Percentiles rank a stretch among this genome's conserved stretches.
Conservation (phyloP, 2,797 vertebrate species). For the Eulemur mongoz region DNA sequence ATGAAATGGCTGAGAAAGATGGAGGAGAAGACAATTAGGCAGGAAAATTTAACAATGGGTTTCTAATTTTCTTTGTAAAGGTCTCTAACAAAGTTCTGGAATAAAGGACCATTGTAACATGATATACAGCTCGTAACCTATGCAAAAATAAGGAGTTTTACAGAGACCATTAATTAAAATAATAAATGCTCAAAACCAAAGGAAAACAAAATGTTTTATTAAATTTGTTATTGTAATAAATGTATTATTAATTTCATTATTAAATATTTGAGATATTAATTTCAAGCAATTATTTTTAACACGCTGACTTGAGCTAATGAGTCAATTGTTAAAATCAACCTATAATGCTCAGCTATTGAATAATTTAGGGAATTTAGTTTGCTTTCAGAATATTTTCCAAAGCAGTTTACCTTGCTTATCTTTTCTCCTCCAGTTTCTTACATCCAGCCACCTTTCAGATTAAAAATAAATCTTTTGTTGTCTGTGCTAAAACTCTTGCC, state of each 20-base stretch:
- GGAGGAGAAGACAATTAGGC: neutral
- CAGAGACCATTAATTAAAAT: neutral
- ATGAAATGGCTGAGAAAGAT: neutral
- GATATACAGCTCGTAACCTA: neutral
- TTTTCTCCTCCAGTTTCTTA: neutral
- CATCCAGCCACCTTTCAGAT: neutral
- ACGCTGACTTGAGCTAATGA: neutral
- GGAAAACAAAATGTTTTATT: constrained; percentile 22
- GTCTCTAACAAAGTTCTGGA: neutral
- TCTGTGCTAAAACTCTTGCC: constrained; percentile 29
- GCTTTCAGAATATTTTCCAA: constrained; percentile 43
- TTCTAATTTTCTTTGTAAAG: neutral
- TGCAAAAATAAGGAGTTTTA: neutral
- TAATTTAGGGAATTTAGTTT: neutral
- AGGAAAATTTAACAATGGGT: neutral
- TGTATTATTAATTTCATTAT: neutral
- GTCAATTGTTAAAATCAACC: neutral
- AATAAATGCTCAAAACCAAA: neutral
- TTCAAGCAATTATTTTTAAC: constrained; percentile 53
- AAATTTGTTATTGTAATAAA: neutral
- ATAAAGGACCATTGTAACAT: neutral
- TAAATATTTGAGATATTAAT: constrained; percentile 7
- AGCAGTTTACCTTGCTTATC: neutral
- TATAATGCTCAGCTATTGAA: neutral
- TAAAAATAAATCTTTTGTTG: constrained; percentile 16